Conservation (phyloP, 2,888 invertebrate genomes). For the Criorhina ranunculi region DNA sequence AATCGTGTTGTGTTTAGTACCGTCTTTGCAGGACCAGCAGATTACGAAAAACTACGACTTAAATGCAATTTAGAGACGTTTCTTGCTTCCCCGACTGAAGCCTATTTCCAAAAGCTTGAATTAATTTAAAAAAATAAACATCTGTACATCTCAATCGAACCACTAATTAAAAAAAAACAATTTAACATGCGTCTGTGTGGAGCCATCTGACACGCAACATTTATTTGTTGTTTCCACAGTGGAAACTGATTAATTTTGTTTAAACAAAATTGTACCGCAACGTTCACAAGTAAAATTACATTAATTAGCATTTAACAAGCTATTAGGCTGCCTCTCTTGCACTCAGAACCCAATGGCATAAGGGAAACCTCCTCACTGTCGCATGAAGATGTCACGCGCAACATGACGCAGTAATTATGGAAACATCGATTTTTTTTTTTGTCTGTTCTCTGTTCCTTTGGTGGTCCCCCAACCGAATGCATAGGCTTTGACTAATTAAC, state of each 20-base stretch:
- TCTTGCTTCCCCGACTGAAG: too few relatives aligned
- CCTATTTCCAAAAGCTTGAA: too few relatives aligned
- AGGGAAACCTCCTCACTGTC: slow-evolving; percentile 6
- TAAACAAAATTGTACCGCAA: slow-evolving; percentile 22
- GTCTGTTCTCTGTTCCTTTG: background rate
- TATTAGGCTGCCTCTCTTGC: slow-evolving; percentile 50
- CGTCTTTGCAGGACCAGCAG: too few relatives aligned
- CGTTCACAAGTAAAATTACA: slow-evolving; percentile 45
- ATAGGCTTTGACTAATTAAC: slow-evolving; percentile 48
- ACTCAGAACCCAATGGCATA: slow-evolving; percentile 4
- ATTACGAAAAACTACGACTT: too few relatives aligned
- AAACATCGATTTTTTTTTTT: slow-evolving; percentile 42
- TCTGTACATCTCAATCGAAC: slow-evolving; percentile 48
- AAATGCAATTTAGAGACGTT: too few relatives aligned
- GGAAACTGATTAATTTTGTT: slow-evolving; percentile 45
- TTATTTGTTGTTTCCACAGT: slow-evolving; percentile 11
- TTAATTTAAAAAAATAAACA: slow-evolving; percentile 11
- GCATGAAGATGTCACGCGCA: slow-evolving; percentile 66
- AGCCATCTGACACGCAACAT: slow-evolving; percentile 5
- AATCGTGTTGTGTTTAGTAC: too few relatives aligned
- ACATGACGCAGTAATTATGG: slow-evolving; percentile 61
- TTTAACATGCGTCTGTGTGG: slow-evolving; percentile 18
- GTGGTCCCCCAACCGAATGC: slow-evolving; percentile 25
- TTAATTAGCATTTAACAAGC: slow-evolving; percentile 70
- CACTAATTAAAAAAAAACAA: slow-evolving; percentile 52